Conservation (phyloP, 2,797 vertebrate genomes). For the Caiman crocodilus region DNA sequence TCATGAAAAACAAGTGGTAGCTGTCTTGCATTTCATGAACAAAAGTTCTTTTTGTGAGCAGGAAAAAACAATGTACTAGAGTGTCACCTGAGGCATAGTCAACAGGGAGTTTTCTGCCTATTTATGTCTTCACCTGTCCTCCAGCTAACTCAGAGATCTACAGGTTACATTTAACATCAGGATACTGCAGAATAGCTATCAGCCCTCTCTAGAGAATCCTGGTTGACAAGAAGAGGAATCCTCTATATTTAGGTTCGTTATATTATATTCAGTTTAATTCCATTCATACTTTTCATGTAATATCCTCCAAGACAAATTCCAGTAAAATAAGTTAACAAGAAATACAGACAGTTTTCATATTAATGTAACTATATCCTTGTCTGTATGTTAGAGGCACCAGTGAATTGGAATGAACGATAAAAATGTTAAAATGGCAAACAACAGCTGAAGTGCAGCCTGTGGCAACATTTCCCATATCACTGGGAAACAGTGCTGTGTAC, state of each 20-base stretch:
- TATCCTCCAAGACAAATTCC: constrained; percentile 4
- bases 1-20: not conserved
- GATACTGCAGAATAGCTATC: not conserved
- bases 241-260: not conserved
- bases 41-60: not conserved
- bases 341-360: not conserved
- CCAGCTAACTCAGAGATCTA: not conserved
- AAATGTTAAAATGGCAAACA: not conserved
- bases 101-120: not conserved
- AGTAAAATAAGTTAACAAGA: not conserved
- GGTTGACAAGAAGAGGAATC: not conserved
- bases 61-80: not conserved
- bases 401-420: not conserved
- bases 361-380: not conserved
- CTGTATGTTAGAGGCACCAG: not conserved
- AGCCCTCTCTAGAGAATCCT: not conserved
- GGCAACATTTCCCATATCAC: not conserved
- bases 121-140: not conserved
- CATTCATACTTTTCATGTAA: not conserved
- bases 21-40: not conserved
- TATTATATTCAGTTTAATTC: rapidly evolving
- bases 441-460: rapidly evolving
- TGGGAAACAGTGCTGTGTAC: not conserved
- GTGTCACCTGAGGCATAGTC: not conserved
- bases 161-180: not conserved